Evolutionary conservation across 2,113 vertebrate species (phyloP), one percentile per base, ranked within the genome.

Genomic region (Polyodon spathula): DNA sequence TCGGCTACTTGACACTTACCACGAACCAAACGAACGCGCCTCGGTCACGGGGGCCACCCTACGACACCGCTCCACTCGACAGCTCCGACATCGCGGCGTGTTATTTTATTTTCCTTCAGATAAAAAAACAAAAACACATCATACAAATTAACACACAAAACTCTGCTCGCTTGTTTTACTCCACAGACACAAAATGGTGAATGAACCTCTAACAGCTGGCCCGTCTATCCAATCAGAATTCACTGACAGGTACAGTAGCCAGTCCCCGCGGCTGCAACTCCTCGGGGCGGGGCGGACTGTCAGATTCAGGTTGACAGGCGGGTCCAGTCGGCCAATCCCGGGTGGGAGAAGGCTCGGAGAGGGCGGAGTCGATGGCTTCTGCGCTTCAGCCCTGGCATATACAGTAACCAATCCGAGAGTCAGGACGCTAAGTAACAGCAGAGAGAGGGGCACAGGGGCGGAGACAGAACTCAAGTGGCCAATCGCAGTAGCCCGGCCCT

Each of bases 151-250:
- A 75, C 76, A 78, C 79, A 84, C 43, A 86, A 86, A 87, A 88
- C 81, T 86, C 84, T 85, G 78, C 76, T 79, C 76, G 63, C 84
- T 81, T 76, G 84, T 90, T 90, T 91, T 92, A 90, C 91, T 93
- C 91, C 92, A 94, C 78, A 90, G 88, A 87, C 90, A 90, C 91
- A 94, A 95, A 95, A 94, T 94, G 92, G 92, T 95, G 92, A 95
- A 95, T 95, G 92, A 93, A 95, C 88, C 88, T 87, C 85, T 88
- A 92, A 92, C 92, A 93, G 90, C 91, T 93, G 90, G 88, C 81
- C 59, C 17, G 76, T 46, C 50, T 10, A 81, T 68, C 92, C 92
- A 93, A 95, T 93, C 79, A 76, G 65, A 73, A 70, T 37, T 77
- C 71, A 73, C 65, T 86, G 86, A 90, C 82, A 80, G 82, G 70